phyloP scores from a whole-genome alignment of 2,113 vertebrate genomes.

The Emydocephalus ijimae region DNA sequence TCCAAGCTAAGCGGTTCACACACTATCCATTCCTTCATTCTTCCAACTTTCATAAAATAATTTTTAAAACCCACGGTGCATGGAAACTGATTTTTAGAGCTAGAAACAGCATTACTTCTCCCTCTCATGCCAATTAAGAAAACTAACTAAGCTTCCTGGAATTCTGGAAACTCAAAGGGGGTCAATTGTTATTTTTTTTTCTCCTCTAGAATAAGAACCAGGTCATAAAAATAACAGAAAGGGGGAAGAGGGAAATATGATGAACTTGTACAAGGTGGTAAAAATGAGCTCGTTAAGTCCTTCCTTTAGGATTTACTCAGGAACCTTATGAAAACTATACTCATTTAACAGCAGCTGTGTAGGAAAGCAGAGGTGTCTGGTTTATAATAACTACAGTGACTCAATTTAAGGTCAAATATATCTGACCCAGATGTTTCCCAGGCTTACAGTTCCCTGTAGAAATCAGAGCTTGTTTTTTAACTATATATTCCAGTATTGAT shows the following conservation, averaged over 20 bases:
- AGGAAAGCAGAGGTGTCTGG: conserved; percentile 29
- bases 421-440: conserved; percentile 31
- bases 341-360: conserved; percentile 13
- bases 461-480: conserved; percentile 39
- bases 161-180: not conserved
- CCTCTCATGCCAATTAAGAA: not conserved
- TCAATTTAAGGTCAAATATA: conserved; percentile 44
- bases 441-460: conserved; percentile 34
- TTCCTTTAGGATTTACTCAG: conserved; percentile 54
- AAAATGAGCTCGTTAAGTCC: conserved; percentile 50
- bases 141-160: not conserved
- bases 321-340: conserved; percentile 57
- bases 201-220: not conserved
- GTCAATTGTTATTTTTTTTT: not conserved
- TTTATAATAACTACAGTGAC: conserved; percentile 40
- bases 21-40: not conserved
- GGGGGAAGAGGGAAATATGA: conserved; percentile 3
- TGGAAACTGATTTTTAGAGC: not conserved
- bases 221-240: conserved; percentile 24
- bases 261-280: conserved; percentile 2
- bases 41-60: not conserved
- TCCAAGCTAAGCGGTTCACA: not conserved
- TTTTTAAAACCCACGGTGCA: not conserved
- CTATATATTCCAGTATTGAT: conserved; percentile 29
- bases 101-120: not conserved